Conservation (phyloP, 2,113 vertebrate species). For the Dromiciops gliroides region DNA sequence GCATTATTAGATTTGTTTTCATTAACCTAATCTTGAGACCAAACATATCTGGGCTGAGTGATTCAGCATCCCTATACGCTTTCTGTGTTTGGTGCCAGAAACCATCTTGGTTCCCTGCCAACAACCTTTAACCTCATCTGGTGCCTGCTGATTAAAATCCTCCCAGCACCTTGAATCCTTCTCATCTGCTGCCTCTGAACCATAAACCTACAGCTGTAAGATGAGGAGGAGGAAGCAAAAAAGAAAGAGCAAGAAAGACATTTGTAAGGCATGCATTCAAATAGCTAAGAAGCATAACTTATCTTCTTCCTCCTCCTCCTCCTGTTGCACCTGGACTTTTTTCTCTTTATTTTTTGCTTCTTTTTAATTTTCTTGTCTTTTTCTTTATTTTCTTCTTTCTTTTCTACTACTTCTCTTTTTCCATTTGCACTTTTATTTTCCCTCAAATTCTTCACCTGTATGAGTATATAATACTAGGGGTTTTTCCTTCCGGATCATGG, state of each 20-base stretch:
- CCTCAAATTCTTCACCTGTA: not conserved
- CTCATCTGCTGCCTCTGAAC: not conserved
- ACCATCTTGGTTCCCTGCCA: not conserved
- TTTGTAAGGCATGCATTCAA: not conserved
- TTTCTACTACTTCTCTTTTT: not conserved
- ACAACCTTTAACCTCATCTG: not conserved
- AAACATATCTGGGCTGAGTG: not conserved
- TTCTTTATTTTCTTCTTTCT: not conserved
- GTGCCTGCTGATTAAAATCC: not conserved
- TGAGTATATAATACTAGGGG: not conserved
- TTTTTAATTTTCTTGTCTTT: not conserved
- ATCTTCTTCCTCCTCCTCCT: not conserved
- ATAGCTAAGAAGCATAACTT: not conserved
- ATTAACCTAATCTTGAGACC: constrained; percentile 31
- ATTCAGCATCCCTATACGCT: not conserved
- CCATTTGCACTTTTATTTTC: not conserved
- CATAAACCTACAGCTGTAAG: not conserved
- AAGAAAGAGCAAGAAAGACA: not conserved
- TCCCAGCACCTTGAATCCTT: not conserved
- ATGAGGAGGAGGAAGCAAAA: not conserved
- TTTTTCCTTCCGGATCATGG: not conserved
- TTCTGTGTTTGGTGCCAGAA: not conserved
- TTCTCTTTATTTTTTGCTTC: not conserved
- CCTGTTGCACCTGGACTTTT: not conserved
- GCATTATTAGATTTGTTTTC: constrained; percentile 50